These are phyloP conservation scores for Parauchenoglanis punctatus DNA, from an alignment of 2,797 vertebrate genomes.

Conservation along the genomic window DNA sequence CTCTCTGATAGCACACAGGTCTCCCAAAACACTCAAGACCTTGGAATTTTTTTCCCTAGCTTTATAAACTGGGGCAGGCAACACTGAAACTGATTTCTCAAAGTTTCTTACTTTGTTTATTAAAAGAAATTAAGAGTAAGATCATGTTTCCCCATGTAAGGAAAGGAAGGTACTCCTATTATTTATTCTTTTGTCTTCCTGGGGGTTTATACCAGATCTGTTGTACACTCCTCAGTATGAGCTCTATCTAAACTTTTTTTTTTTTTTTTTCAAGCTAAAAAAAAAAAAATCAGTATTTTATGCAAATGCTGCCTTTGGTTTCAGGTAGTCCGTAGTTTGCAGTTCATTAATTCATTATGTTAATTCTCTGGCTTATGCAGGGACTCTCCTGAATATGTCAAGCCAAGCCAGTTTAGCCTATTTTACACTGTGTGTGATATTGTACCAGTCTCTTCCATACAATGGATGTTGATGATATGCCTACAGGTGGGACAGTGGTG, in stretches of 20 bases:
- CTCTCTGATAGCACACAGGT: constrained; percentile 64
- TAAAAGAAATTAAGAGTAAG: constrained; percentile 53
- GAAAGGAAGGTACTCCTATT: constrained; percentile 67
- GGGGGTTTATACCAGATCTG: constrained; percentile 59
- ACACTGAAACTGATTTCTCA: constrained; percentile 57
- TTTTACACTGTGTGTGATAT: constrained; percentile 49
- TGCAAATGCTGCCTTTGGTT: constrained; percentile 78
- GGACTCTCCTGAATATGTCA: constrained; percentile 30
- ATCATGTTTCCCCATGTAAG: constrained; percentile 57
- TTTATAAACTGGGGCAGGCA: constrained; percentile 58
- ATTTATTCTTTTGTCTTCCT: constrained; percentile 66
- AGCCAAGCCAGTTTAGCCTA: constrained; percentile 39
- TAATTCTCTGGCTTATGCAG: constrained; percentile 23
- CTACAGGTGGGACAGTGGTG: constrained; percentile 10
- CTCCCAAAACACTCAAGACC: constrained; percentile 54
- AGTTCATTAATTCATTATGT: constrained; percentile 47
- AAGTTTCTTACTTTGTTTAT: constrained; percentile 65
- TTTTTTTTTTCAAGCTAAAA: constrained; percentile 49
- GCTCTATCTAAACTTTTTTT: constrained; percentile 57
- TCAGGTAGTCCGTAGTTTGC: constrained; percentile 65
- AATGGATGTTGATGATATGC: constrained; percentile 37
- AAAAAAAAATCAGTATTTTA: constrained; percentile 76
- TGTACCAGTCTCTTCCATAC: constrained; percentile 37
- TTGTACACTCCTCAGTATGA: constrained; percentile 75
- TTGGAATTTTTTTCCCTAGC: constrained; percentile 52